These are phyloP conservation scores for Myrmecophaga tridactyla DNA, from an alignment of 2,113 vertebrate genomes.

Conservation along the genomic window DNA sequence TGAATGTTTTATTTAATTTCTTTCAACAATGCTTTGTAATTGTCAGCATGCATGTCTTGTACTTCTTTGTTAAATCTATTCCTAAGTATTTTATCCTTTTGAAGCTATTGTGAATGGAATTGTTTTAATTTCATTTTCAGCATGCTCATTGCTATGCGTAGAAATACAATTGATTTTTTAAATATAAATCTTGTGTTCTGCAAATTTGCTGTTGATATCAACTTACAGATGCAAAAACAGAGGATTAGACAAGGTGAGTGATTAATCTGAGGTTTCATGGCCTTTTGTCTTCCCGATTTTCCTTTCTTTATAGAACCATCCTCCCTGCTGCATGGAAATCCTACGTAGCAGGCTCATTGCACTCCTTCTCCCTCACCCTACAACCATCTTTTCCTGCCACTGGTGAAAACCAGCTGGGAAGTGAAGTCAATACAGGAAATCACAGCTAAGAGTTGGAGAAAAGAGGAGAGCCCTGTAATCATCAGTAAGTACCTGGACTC, in stretches of 20 bases:
- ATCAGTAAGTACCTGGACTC: not conserved
- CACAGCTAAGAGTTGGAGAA: not conserved
- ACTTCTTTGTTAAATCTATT: not conserved
- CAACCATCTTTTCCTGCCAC: not conserved
- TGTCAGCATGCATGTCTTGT: not conserved
- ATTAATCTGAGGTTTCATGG: not conserved
- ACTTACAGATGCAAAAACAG: not conserved
- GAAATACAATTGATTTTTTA: not conserved
- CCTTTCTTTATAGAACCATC: not conserved
- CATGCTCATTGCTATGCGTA: not conserved
- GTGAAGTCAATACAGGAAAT: not conserved
- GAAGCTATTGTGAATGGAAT: not conserved
- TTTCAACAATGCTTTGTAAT: not conserved
- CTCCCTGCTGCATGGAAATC: not conserved
- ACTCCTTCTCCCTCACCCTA: not conserved
- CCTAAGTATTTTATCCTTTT: constrained; percentile 3
- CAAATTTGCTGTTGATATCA: not conserved
- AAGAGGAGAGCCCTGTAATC: not conserved
- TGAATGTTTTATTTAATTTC: not conserved
- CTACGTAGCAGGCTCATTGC: not conserved
- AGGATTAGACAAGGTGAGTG: not conserved
- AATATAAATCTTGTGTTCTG: not conserved
- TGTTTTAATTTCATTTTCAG: not conserved
- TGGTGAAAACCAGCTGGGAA: not conserved
- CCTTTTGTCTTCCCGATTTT: not conserved